These are phyloP conservation scores for Troides oblongomaculatus DNA, from an alignment of 2,888 invertebrate species.

Conservation along the genomic window DNA sequence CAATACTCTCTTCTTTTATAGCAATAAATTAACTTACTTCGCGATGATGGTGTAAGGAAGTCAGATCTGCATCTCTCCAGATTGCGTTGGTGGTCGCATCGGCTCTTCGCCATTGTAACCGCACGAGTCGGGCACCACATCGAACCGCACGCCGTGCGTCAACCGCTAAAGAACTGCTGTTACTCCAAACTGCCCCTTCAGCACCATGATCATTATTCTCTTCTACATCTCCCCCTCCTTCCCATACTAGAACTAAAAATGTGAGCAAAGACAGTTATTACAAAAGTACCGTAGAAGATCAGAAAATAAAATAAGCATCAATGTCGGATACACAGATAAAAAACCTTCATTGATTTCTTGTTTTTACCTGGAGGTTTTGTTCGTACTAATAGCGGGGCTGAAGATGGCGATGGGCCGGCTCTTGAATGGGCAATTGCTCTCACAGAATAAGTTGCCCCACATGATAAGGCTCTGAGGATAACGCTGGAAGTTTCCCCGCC, in stretches of 20 bases:
- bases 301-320: neutral
- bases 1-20: neutral
- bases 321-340: neutral
- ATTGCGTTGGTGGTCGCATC: constrained; percentile 51
- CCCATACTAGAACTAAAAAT: constrained; percentile 67
- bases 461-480: constrained; percentile 60
- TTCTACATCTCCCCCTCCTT: constrained; percentile 62
- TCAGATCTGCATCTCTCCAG: constrained; percentile 73
- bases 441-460: constrained; percentile 70
- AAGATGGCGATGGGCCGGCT: constrained; percentile 65
- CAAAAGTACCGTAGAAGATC: neutral
- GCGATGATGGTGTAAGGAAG: constrained; percentile 68
- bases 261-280: neutral
- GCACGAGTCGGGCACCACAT: constrained; percentile 68
- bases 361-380: constrained; percentile 70
- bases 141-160: constrained; percentile 71
- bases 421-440: constrained; percentile 67
- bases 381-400: constrained; percentile 60
- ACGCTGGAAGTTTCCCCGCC: constrained; percentile 65
- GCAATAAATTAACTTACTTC: constrained; percentile 47
- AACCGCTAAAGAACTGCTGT: constrained; percentile 68
- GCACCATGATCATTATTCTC: constrained; percentile 56
- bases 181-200: constrained; percentile 74
- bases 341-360: neutral
- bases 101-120: constrained; percentile 69